A percentile compares a stretch with the other conserved stretches of the same genome.
phyloP scores from a whole-genome alignment of 2,888 invertebrate genomes.

The Portevinia maculata region DNA sequence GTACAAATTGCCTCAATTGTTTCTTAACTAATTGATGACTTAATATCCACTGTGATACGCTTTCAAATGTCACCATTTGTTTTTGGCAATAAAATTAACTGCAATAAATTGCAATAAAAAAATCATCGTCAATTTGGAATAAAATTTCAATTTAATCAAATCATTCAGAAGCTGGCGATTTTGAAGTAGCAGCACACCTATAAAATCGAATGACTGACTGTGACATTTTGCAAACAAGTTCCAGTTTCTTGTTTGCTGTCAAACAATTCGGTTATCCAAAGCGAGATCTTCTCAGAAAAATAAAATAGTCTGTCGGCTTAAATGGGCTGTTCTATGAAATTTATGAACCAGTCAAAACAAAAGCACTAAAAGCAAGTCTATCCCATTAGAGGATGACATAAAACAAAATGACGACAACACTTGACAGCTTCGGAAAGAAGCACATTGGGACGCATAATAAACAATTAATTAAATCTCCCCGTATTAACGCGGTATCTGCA shows the following conservation, averaged over 20 bases:
- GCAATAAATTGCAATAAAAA: slow-evolving; percentile 43
- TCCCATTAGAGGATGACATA: slow-evolving; percentile 37
- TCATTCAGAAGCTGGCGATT: slow-evolving; percentile 43
- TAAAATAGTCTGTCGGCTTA: slow-evolving; percentile 1
- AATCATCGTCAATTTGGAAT: slow-evolving; percentile 21
- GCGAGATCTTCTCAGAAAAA: slow-evolving; percentile 19
- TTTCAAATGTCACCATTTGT: slow-evolving; percentile 47
- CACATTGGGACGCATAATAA: slow-evolving; percentile 43
- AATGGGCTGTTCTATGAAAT: slow-evolving; percentile 14
- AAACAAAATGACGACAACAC: slow-evolving; percentile 31
- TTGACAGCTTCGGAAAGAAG: slow-evolving; percentile 24
- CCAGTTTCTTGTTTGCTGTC: background rate
- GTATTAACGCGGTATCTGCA: background rate
- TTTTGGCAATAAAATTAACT: slow-evolving; percentile 3
- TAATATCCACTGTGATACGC: slow-evolving; percentile 27
- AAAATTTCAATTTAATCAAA: slow-evolving; percentile 33
- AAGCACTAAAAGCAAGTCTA: slow-evolving; percentile 30
- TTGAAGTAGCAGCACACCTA: background rate
- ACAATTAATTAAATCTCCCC: slow-evolving; percentile 65
- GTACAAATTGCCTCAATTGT: slow-evolving; percentile 57
- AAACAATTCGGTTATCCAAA: slow-evolving; percentile 36
- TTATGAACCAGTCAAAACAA: slow-evolving; percentile 36
- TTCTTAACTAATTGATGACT: slow-evolving; percentile 54
- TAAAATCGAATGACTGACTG: slow-evolving; percentile 13
- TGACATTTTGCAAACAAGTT: background rate